Percentiles rank a stretch among this genome's conserved stretches.
phyloP scores from a whole-genome alignment of 1,140 invertebrate genomes.

The Halyomorpha halys region DNA sequence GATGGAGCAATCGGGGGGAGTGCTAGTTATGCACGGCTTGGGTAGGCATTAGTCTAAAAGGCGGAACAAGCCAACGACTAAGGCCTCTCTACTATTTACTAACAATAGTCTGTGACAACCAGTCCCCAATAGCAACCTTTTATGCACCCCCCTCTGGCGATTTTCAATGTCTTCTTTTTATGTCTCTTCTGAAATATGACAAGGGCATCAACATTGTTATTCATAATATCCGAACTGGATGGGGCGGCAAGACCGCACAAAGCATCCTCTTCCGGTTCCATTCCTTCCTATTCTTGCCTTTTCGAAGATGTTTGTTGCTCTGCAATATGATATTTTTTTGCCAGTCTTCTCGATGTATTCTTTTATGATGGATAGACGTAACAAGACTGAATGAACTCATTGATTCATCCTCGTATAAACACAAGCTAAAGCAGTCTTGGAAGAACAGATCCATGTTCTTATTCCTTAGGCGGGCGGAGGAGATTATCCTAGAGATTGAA shows the following conservation, averaged over 20 bases:
- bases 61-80: neutral
- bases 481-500: too few relatives aligned
- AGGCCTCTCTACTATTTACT: conserved; percentile 2
- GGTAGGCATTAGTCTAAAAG: conserved; percentile 7
- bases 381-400: too few relatives aligned
- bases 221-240: neutral
- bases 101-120: conserved; percentile 6
- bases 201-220: conserved; percentile 16
- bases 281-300: neutral
- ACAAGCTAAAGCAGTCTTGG: too few relatives aligned
- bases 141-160: conserved; percentile 6
- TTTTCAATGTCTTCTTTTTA: conserved; percentile 15
- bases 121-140: conserved; percentile 7
- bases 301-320: too few relatives aligned
- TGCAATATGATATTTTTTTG: too few relatives aligned
- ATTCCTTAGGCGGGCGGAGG: too few relatives aligned
- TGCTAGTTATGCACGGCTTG: conserved; percentile 4
- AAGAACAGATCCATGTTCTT: too few relatives aligned
- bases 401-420: too few relatives aligned
- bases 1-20: conserved; percentile 1
- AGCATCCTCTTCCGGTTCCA: neutral
- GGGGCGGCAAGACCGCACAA: conserved; percentile 3
- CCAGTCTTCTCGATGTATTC: too few relatives aligned
- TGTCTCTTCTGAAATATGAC: conserved; percentile 12
- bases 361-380: too few relatives aligned